Conservation (phyloP, 37 sponge, comb jelly and placozoan species). For the Amphimedon queenslandica region DNA sequence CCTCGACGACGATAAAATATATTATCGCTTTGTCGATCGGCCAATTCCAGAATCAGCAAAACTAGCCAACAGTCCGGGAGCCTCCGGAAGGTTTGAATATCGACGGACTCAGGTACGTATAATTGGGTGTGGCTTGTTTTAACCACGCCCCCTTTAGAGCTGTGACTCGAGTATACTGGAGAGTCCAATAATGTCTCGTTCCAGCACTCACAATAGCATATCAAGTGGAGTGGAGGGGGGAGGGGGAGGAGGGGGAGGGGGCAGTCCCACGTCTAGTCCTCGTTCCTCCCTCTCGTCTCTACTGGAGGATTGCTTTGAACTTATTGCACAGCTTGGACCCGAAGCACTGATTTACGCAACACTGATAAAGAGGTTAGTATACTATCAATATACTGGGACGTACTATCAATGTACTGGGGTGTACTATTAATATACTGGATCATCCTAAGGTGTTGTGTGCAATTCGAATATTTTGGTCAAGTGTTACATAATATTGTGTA, state of each 20-base stretch:
- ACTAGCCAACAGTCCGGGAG: neutral
- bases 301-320: slow-evolving; percentile 80
- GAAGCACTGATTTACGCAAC: slow-evolving; percentile 72
- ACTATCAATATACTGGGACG: too few species aligned
- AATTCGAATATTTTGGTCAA: too few species aligned
- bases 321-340: slow-evolving; percentile 63
- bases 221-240: neutral
- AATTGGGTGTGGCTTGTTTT: neutral
- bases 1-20: slow-evolving; percentile 31
- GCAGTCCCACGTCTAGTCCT: slow-evolving; percentile 7
- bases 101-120: neutral
- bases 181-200: neutral
- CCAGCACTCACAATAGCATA: neutral
- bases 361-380: slow-evolving; percentile 67
- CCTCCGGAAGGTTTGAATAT: neutral
- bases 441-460: too few species aligned
- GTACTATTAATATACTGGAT: too few species aligned
- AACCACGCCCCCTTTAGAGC: neutral
- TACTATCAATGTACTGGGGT: too few species aligned
- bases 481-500: too few species aligned
- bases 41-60: neutral
- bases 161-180: neutral
- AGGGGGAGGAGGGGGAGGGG: too few species aligned
- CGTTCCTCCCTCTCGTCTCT: slow-evolving; percentile 28
- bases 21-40: slow-evolving; percentile 32